Evolutionary conservation across 2,888 invertebrate species (phyloP).

Genomic region (Drosophila pseudotakahashii): DNA sequence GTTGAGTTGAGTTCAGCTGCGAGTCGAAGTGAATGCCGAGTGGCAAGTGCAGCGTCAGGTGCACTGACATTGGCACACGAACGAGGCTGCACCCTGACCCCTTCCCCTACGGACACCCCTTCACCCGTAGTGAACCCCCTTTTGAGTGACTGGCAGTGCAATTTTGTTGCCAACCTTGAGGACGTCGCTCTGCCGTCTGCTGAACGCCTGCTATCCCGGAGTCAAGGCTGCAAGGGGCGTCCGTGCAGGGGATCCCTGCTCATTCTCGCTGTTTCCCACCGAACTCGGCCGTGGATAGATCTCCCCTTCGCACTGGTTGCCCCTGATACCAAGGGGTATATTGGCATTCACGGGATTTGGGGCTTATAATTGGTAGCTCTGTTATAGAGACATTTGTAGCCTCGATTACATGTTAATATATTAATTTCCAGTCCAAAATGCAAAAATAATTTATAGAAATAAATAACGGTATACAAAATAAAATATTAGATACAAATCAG

Average conservation of each 20-base stretch:
- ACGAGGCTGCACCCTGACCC: conserved; percentile 19
- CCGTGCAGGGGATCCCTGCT: conserved; percentile 6
- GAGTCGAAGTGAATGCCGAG: conserved; percentile 42
- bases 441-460: too few species aligned
- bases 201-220: conserved; percentile 59
- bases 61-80: conserved; percentile 72
- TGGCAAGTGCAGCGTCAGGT: conserved; percentile 60
- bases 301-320: neutral
- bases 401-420: too few species aligned
- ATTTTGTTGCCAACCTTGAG: conserved; percentile 61
- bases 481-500: too few species aligned
- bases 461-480: too few species aligned
- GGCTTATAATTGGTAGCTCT: neutral
- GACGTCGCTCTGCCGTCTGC: conserved; percentile 37
- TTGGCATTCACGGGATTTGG: too few species aligned
- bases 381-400: too few species aligned
- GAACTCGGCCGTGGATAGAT: conserved; percentile 1
- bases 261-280: neutral
- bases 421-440: too few species aligned
- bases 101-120: too few species aligned
- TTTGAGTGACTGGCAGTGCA: conserved; percentile 44
- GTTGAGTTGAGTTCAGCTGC: neutral
- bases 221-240: conserved; percentile 48
- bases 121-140: conserved; percentile 9
- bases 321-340: neutral